These are phyloP conservation scores for Drosophila testacea DNA, from an alignment of 2,888 invertebrate species.

Conservation along the genomic window DNA sequence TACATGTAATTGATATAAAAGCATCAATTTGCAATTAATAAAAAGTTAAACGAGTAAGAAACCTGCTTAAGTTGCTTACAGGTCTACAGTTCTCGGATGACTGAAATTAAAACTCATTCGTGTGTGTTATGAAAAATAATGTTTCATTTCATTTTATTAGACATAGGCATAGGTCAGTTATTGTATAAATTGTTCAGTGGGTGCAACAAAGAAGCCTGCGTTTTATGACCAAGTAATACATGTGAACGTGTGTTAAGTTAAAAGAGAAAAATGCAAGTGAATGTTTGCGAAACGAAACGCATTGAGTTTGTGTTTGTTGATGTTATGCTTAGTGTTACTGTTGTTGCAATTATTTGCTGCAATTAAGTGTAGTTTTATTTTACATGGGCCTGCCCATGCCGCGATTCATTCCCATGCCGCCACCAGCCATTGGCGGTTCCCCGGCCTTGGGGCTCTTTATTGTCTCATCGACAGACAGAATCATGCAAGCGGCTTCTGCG, in stretches of 20 bases:
- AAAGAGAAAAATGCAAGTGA: conserved; percentile 62
- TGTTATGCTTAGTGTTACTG: conserved; percentile 38
- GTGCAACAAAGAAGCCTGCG: conserved; percentile 49
- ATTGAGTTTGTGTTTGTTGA: conserved; percentile 42
- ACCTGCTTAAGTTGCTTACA: too few species aligned
- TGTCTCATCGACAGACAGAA: conserved; percentile 99
- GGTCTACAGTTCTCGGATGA: background rate
- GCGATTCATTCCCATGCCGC: conserved; percentile 87
- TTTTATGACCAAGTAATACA: conserved; percentile 68
- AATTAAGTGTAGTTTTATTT: conserved; percentile 39
- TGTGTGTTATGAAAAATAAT: conserved; percentile 51
- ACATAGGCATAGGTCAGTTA: conserved; percentile 67
- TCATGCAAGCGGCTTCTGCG: conserved; percentile 96
- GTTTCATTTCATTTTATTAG: conserved; percentile 50
- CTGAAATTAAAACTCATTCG: background rate
- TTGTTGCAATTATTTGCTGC: conserved; percentile 22
- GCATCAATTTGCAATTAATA: too few species aligned
- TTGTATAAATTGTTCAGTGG: conserved; percentile 49
- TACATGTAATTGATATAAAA: too few species aligned
- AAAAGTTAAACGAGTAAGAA: too few species aligned
- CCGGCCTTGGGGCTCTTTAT: conserved; percentile 95
- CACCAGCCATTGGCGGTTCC: conserved; percentile 84
- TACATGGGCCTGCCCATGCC: conserved; percentile 92
- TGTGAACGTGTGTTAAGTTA: conserved; percentile 60
- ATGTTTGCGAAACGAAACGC: conserved; percentile 42